Base-by-base conservation (phyloP, 2,888 invertebrate genomes). In the Drosophila anceps region DNA sequence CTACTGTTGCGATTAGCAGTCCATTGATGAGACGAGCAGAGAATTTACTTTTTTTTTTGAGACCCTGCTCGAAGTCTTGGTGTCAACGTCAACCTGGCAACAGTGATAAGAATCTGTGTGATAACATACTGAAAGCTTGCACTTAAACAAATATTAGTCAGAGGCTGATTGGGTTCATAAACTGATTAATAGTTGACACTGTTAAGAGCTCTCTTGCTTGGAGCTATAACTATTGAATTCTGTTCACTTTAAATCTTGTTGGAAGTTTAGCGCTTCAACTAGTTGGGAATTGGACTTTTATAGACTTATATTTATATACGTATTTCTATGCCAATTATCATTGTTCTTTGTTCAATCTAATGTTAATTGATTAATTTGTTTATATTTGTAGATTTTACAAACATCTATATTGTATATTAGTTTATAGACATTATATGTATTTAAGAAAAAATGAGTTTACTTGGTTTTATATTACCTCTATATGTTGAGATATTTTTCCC, bases 81-180 rank as follows among this genome's bases (percentile, higher is more conserved):
- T 70, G 61, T 61, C 69, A 75, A 69, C 53, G 61, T 61, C 69
- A 75, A 69, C 53, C 51, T 54, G 57, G 37, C 57, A 75, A 59
- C 59, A 41, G 29, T 10, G 75, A 75, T 75, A 72, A 75, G 73
- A 55, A 72, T 72, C 65, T 33, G 10, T 10, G n/a, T 39, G 44
- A 76, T 76, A 60, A 54, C 39, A 31, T 4, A n/a, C 41, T 53
- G 6, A 43, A 10, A 10, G 20, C 27, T 35, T 67, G 20, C 7
- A 39, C 7, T 18, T 43, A 6, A 31, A 37, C 15, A 5, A 31
- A 15, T 29, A 31, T 69, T 59, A 55, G 50, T 55, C 64, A 53
- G 5, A 27, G 10, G 24, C 51, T 59, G 43, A n/a, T 31, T 10
- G 12, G 20, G 12, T 44, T 54, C 15, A 46, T 15, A n/a, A 5